Conservation (phyloP, 92 coral and sea anemone species). For the Muricea muricata region DNA sequence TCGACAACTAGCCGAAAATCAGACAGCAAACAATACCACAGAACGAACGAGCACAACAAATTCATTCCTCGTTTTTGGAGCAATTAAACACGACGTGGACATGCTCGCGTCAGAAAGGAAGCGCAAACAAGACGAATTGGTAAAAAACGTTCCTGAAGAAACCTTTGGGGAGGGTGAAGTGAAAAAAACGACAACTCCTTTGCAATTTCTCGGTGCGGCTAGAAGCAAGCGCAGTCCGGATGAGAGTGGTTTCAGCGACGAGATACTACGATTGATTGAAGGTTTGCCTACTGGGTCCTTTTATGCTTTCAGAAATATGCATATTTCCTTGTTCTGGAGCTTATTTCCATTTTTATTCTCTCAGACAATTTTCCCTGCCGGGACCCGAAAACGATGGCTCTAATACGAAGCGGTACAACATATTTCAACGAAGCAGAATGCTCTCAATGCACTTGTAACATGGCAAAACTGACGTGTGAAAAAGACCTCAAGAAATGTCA, state of each 20-base stretch:
- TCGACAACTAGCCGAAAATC: not conserved
- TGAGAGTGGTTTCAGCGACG: conserved; percentile 15
- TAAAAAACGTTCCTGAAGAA: not conserved
- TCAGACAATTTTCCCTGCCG: conserved; percentile 44
- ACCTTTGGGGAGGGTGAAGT: not conserved
- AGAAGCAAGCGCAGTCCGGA: conserved; percentile 23
- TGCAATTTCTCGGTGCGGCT: not conserved
- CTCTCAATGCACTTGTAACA: conserved; percentile 77
- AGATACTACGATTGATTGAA: conserved; percentile 27
- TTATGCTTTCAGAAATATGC: not conserved
- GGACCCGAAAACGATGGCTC: conserved; percentile 30
- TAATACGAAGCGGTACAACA: conserved; percentile 59
- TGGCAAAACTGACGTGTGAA: conserved; percentile 69
- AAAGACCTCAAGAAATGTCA: conserved; percentile 65
- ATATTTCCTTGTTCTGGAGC: not conserved
- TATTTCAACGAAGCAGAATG: conserved; percentile 74
- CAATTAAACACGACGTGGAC: conserved; percentile 2
- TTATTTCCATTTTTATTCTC: not conserved
- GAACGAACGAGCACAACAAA: not conserved
- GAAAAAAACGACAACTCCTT: not conserved
- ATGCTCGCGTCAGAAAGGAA: not conserved
- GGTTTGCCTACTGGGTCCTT: not conserved
- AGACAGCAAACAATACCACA: not conserved
- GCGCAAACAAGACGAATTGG: not conserved
- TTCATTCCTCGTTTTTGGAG: not conserved